Evolutionary conservation across 92 coral and sea anemone species (phyloP).

Genomic region (Parazoanthus atlanticus): DNA sequence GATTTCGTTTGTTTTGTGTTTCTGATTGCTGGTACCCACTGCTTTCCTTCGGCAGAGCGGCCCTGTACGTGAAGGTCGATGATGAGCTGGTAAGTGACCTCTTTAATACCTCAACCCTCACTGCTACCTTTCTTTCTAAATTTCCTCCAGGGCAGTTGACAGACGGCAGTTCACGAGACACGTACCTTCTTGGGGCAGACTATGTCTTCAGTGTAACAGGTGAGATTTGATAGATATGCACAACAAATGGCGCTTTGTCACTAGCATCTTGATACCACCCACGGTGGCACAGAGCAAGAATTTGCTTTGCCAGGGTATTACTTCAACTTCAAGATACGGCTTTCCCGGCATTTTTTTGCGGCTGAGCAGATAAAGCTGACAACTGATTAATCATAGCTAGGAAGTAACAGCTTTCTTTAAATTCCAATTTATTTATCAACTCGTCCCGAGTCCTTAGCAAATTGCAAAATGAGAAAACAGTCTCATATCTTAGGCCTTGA

Average conservation of each 20-base stretch:
- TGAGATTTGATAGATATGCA: slow-evolving; percentile 34
- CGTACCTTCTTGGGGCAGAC: neutral
- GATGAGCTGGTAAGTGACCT: neutral
- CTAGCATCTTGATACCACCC: slow-evolving; percentile 13
- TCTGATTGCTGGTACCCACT: slow-evolving; percentile 26
- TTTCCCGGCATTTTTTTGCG: slow-evolving; percentile 1
- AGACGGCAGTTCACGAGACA: neutral
- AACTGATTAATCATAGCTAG: neutral
- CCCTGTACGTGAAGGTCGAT: slow-evolving; percentile 3
- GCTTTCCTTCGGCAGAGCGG: slow-evolving; percentile 29
- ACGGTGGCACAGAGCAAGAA: slow-evolving; percentile 18
- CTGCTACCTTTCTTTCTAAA: neutral
- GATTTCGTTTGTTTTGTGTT: slow-evolving; percentile 3
- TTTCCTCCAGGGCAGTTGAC: neutral
- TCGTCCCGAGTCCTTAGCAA: neutral
- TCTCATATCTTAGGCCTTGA: neutral
- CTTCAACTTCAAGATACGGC: neutral
- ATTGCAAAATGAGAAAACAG: slow-evolving; percentile 12
- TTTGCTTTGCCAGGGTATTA: neutral
- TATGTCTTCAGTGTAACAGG: neutral
- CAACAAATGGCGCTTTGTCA: slow-evolving; percentile 13
- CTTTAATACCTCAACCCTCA: neutral
- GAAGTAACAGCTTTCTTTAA: neutral
- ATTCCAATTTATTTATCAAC: slow-evolving; percentile 4
- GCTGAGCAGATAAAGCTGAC: neutral